Evolutionary conservation across 2,113 vertebrate species (phyloP).

Genomic region (human (Homo sapiens)): GRCh38 chr3:141528001-141528500

Average conservation of each 20-base stretch:
- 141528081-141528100: constrained; percentile 5
- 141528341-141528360: not conserved
- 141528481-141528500: not conserved
- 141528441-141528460: not conserved
- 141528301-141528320: constrained; percentile 19
- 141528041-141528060: not conserved
- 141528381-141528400: not conserved
- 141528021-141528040: not conserved
- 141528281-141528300: constrained; percentile 21
- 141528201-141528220: constrained; percentile 21
- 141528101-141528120: not conserved
- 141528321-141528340: not conserved
- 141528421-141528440: not conserved
- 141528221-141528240: not conserved
- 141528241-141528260: constrained; percentile 22
- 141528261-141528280: not conserved
- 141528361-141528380: not conserved
- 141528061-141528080: not conserved
- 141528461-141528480: not conserved
- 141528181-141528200: not conserved
- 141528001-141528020: not conserved
- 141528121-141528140: not conserved
- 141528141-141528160: not conserved
- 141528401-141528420: not conserved
- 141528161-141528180: not conserved